Percentiles rank a stretch among this genome's conserved stretches.
phyloP scores from a whole-genome alignment of 2,888 invertebrate species.

The Leucoma salicis region DNA sequence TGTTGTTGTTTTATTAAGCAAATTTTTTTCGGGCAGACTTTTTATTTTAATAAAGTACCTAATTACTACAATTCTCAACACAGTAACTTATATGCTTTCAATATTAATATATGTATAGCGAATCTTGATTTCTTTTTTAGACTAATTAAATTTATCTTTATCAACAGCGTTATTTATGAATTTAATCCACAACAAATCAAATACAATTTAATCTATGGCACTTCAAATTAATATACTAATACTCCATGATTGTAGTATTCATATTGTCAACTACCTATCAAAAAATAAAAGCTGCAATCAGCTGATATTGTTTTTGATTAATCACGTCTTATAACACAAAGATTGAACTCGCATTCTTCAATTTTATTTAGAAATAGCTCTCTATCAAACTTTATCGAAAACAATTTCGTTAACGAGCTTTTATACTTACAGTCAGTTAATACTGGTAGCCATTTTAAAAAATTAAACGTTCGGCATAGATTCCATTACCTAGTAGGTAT shows the following conservation, averaged over 20 bases:
- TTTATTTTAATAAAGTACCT: too few relatives aligned
- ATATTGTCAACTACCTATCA: conserved; percentile 20
- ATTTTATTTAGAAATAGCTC: conserved; percentile 38
- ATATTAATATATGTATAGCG: too few relatives aligned
- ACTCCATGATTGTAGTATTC: conserved; percentile 1
- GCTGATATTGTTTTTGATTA: conserved; percentile 34
- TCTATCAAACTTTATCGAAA: conserved; percentile 49
- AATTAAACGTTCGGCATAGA: conserved; percentile 32
- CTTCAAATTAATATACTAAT: background rate
- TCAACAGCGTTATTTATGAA: too few relatives aligned
- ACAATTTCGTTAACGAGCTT: conserved; percentile 63
- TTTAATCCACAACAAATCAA: too few relatives aligned
- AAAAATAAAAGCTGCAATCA: conserved; percentile 16
- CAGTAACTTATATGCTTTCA: too few relatives aligned
- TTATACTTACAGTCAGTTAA: conserved; percentile 49
- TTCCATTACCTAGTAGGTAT: conserved; percentile 13
- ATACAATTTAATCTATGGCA: background rate
- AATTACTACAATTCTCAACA: too few relatives aligned
- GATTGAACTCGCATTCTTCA: conserved; percentile 33
- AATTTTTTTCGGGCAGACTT: too few relatives aligned
- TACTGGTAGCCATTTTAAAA: conserved; percentile 58
- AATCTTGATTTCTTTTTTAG: too few relatives aligned
- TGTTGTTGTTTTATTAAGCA: too few relatives aligned
- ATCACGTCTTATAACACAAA: conserved; percentile 25
- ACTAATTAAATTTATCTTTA: too few relatives aligned